phyloP scores from a whole-genome alignment of 2,797 vertebrate genomes.

The Lacerta bilineata region DNA sequence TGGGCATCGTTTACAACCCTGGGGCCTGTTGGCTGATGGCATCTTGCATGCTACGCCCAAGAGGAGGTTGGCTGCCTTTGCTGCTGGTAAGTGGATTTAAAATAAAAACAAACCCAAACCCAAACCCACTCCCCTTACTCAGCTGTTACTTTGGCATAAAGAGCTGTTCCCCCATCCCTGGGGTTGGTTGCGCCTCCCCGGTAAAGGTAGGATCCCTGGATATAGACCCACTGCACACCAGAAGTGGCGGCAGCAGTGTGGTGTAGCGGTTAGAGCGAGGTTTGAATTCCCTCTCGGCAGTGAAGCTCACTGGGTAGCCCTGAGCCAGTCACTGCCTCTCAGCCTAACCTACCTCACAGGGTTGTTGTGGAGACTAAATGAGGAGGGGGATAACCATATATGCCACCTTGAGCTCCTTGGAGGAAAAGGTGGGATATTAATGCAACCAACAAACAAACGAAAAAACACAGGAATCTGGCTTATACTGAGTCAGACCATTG shows the following conservation, averaged over 20 bases:
- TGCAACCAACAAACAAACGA: too few species aligned
- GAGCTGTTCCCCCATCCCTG: background rate
- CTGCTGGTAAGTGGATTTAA: slow-evolving; percentile 34
- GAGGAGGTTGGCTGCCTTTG: background rate
- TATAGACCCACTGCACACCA: background rate
- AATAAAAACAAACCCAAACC: background rate
- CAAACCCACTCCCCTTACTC: background rate
- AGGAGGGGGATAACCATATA: too few species aligned
- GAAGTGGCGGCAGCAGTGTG: background rate
- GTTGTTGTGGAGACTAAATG: too few species aligned
- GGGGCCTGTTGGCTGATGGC: slow-evolving; percentile 26
- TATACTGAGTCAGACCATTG: too few species aligned
- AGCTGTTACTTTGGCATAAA: background rate
- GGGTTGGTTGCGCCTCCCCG: background rate
- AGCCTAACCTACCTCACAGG: too few species aligned
- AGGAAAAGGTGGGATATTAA: too few species aligned
- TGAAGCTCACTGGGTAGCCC: too few species aligned
- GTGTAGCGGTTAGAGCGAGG: too few species aligned
- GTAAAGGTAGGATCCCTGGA: background rate
- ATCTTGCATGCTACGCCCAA: background rate
- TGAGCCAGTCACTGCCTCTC: too few species aligned
- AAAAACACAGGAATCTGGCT: too few species aligned
- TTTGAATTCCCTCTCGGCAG: too few species aligned
- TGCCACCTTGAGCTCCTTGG: too few species aligned
- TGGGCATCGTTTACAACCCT: background rate